A percentile compares a stretch with the other conserved stretches of the same genome.
These are phyloP conservation scores for Chalcis sispes DNA, from an alignment of 2,888 invertebrate species.

Conservation along the genomic window DNA sequence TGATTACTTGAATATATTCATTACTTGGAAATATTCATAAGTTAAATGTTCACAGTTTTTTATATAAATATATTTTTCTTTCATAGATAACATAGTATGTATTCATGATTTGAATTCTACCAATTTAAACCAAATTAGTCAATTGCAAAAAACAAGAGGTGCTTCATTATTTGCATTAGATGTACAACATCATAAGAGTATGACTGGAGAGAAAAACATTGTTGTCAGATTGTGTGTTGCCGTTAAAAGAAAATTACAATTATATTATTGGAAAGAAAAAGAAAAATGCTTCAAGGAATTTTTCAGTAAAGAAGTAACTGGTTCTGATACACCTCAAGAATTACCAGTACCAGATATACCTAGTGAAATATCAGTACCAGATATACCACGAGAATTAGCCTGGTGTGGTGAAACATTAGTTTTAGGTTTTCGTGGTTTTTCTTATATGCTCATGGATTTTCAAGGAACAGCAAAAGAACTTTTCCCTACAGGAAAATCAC, in stretches of 20 bases:
- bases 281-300: constrained; percentile 87
- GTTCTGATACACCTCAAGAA: constrained; percentile 46
- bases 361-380: constrained; percentile 58
- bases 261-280: constrained; percentile 94
- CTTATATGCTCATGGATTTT: constrained; percentile 72
- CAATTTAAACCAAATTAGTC: constrained; percentile 87
- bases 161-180: constrained; percentile 92
- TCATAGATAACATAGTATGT: constrained; percentile 85
- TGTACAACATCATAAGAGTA: constrained; percentile 79
- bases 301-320: constrained; percentile 75
- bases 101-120: constrained; percentile 89
- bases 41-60: too few relatives aligned
- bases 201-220: constrained; percentile 86
- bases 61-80: constrained; percentile 20
- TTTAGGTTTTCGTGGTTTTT: constrained; percentile 73
- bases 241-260: constrained; percentile 88
- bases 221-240: constrained; percentile 92
- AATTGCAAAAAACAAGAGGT: constrained; percentile 88
- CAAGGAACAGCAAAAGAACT: constrained; percentile 86
- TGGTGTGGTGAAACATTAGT: constrained; percentile 73
- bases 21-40: not conserved
- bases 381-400: constrained; percentile 68
- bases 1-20: not conserved
- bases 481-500: constrained; percentile 89
- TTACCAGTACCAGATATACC: constrained; percentile 51